Evolutionary conservation across 2,888 invertebrate species (phyloP), one percentile per base, ranked within the genome.

Genomic region (Tryphoninae sp.): DNA sequence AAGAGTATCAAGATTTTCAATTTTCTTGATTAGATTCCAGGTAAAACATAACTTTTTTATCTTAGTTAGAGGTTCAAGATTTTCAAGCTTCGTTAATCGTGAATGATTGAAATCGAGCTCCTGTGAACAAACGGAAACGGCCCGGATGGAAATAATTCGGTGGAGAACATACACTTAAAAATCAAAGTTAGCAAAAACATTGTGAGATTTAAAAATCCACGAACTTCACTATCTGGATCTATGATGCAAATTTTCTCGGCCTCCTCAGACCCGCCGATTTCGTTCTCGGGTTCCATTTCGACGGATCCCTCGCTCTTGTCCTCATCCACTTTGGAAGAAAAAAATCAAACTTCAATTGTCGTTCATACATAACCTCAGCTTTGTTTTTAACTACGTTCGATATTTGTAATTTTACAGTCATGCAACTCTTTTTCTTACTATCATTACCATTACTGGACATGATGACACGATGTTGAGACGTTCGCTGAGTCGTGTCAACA

Each of bases 21-120:
- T 98, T 91, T 96, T 96, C 89, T 96, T 98, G 16, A 99, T 97
- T 9, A 98, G 93, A 92, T 99, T 99, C 96, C 99, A 99, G 58
- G 99, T 94, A 74, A 99, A 93, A 89, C 96, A 98, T 42, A 99
- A 92, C 81, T 95, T 95, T 93, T 98, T 95, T 58, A 97, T 94
- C 84, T 95, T 94, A 51, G 93, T 94, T 26, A 98, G 92, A 0
- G 95, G 95, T 88, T 98, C 97, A 82, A 98, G 93, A 89, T 97
- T 96, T 88, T 97, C 96, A 82, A 98, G 94, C 90, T 96, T 96
- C 2, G 95, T 96, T 83, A 98, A 95, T 84, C 97, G 94, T 65
- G 96, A 96, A 90, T 98, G 98, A 92, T 98, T 98, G 84, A 98
- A 93, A 91, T 98, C 98, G n/a, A 98, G 92, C 88, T 95, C 95